A percentile compares a stretch with the other conserved stretches of the same genome.
Conservation (phyloP, 2,888 invertebrate species). For the Aquatica leii region DNA sequence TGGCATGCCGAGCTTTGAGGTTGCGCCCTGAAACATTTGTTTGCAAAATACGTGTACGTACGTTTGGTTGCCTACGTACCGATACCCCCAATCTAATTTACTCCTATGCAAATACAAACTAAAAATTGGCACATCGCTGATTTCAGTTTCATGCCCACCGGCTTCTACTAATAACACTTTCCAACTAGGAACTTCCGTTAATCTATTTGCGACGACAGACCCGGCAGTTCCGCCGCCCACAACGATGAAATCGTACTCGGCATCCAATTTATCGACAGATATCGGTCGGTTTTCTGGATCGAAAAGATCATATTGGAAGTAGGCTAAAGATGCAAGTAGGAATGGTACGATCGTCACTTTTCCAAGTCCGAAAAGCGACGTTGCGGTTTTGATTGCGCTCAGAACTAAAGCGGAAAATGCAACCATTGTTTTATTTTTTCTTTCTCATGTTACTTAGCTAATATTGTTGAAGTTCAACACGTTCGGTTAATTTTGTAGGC, state of each 20-base stretch:
- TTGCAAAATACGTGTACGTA: slow-evolving; percentile 8
- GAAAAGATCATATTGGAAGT: slow-evolving; percentile 84
- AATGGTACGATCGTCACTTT: slow-evolving; percentile 79
- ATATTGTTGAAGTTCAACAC: too few relatives aligned
- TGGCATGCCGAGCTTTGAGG: slow-evolving; percentile 85
- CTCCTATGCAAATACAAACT: slow-evolving; percentile 89
- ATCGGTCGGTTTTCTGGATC: slow-evolving; percentile 86
- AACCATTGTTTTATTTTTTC: not conserved
- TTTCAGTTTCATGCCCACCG: slow-evolving; percentile 87
- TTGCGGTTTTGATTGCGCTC: slow-evolving; percentile 75
- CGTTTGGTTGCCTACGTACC: slow-evolving; percentile 60
- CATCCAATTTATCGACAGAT: slow-evolving; percentile 68
- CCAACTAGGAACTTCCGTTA: slow-evolving; percentile 81
- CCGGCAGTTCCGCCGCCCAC: slow-evolving; percentile 89
- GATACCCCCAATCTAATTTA: slow-evolving; percentile 90
- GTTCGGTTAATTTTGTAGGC: too few relatives aligned
- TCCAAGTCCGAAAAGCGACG: slow-evolving; percentile 74
- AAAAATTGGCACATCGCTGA: slow-evolving; percentile 86
- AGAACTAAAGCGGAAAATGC: slow-evolving; percentile 68
- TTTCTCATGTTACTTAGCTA: not conserved
- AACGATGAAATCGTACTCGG: slow-evolving; percentile 83
- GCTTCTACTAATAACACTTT: slow-evolving; percentile 83
- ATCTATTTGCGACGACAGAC: slow-evolving; percentile 80
- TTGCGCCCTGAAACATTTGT: slow-evolving; percentile 74
- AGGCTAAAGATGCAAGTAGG: slow-evolving; percentile 78